A percentile compares a stretch with the other conserved stretches of the same genome.
Evolutionary conservation across 2,113 vertebrate species (phyloP).

Genomic region (Numenius arquata): DNA sequence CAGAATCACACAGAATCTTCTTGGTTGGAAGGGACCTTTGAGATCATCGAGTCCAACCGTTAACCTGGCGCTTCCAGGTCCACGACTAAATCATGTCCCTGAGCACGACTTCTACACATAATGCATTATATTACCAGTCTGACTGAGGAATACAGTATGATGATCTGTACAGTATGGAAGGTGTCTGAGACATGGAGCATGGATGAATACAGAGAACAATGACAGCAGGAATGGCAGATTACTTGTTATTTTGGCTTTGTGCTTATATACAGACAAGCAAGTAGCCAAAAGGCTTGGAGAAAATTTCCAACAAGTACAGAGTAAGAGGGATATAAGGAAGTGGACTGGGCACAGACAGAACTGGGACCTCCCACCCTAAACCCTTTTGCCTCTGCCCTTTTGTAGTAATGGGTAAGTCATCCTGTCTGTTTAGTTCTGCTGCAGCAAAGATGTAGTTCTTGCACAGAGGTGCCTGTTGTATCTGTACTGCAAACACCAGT

Average conservation of each 20-base stretch:
- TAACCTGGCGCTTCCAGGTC: neutral
- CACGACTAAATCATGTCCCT: neutral
- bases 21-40: neutral
- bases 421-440: neutral
- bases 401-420: neutral
- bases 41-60: neutral
- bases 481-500: neutral
- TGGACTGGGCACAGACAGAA: neutral
- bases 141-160: constrained; percentile 58
- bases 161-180: constrained; percentile 61
- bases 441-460: neutral
- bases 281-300: neutral
- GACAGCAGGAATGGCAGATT: constrained; percentile 34
- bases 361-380: neutral
- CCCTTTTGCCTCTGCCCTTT: neutral
- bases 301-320: neutral
- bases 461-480: neutral
- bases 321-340: neutral
- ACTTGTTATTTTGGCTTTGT: neutral
- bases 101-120: neutral
- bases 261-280: constrained; percentile 49
- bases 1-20: too few species aligned
- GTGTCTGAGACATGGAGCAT: constrained; percentile 37
- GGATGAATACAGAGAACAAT: constrained; percentile 47
- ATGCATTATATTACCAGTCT: neutral